Base-by-base conservation (phyloP, 2,113 vertebrate species). In the Dolichotis patagonum region DNA sequence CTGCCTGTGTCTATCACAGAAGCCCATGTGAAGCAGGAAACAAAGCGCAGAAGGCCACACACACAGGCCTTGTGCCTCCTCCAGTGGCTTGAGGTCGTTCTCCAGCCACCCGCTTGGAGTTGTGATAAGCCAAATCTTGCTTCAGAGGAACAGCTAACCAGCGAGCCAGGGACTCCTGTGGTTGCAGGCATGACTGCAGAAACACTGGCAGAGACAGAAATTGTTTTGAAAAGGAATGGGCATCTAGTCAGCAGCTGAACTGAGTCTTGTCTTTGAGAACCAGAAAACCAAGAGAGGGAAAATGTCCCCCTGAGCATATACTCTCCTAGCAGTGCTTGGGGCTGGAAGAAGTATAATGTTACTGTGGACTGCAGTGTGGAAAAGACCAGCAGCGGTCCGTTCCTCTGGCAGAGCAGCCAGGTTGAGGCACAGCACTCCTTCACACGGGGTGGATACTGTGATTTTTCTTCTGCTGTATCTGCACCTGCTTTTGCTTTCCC, bases 391-490 rank as follows among this genome's bases (percentile, higher is more conserved):
- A 95, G 32, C 41, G 7, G 85, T 90, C 85, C 94, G 13, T 28
- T 91, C 63, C 94, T 97, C 87, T 54, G 71, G 46, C 19, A 83
- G 41, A 1, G 24, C 35, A 71, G 91, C 35, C 0, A 2, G 62
- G 43, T 58, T 84, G 78, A 84, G 93, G 43, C 71, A 90, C 94
- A 93, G 83, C 90, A 87, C 89, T 60, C 84, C 92, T 93, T 43
- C n/a, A 96, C 93, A 67, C 88, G 63, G 84, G 38, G n/a, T 96
- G 91, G 89, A 93, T 97, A 89, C 89, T 97, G 87, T 83, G 81
- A 65, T 95, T 96, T 98, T 83, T 67, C 46, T 92, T 77, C 56
- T 93, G 93, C 73, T 32, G 3, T 52, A n/a, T 60, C n/a, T 80
- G n/a, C 22, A 35, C 46, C 43, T 41, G 43, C 80, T 62, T 84